A percentile compares a stretch with the other conserved stretches of the same genome.
These are phyloP conservation scores for Acomys russatus DNA, from an alignment of 2,797 vertebrate species.

Conservation along the genomic window DNA sequence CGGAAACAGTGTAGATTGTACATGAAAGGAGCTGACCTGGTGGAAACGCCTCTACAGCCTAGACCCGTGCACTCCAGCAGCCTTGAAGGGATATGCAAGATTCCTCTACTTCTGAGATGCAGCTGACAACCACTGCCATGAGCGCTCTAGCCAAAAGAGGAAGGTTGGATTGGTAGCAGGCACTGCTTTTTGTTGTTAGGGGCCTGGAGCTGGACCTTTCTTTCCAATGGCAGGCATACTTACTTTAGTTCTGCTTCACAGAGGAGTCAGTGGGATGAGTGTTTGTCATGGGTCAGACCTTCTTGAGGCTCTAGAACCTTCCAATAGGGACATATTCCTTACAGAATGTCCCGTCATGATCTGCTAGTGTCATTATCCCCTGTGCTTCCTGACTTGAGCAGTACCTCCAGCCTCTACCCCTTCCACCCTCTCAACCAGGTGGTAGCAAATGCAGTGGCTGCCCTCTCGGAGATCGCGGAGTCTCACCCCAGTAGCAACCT, in stretches of 20 bases:
- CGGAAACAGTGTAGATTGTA: not conserved
- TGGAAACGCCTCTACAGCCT: not conserved
- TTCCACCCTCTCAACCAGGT: conserved; percentile 89
- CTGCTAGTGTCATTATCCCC: not conserved
- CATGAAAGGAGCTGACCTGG: not conserved
- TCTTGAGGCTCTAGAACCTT: not conserved
- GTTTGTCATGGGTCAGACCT: not conserved
- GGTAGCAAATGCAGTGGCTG: conserved; percentile 97
- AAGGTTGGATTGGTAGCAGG: not conserved
- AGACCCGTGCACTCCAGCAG: not conserved
- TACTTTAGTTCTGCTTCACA: not conserved
- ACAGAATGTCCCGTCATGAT: not conserved
- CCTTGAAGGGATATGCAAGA: not conserved
- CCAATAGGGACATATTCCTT: not conserved
- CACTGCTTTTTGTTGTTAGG: not conserved
- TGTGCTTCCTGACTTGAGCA: not conserved
- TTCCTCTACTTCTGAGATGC: not conserved
- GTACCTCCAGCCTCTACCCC: not conserved
- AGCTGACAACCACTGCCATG: not conserved
- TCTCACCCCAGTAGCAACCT: conserved; percentile 98
- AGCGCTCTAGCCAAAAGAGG: not conserved
- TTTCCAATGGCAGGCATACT: not conserved
- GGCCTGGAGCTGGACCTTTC: not conserved
- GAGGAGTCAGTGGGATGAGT: not conserved
- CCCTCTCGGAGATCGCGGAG: conserved; percentile 97